Evolutionary conservation across 2,113 vertebrate genomes (phyloP).

Genomic region (Microcebus jonahi): DNA sequence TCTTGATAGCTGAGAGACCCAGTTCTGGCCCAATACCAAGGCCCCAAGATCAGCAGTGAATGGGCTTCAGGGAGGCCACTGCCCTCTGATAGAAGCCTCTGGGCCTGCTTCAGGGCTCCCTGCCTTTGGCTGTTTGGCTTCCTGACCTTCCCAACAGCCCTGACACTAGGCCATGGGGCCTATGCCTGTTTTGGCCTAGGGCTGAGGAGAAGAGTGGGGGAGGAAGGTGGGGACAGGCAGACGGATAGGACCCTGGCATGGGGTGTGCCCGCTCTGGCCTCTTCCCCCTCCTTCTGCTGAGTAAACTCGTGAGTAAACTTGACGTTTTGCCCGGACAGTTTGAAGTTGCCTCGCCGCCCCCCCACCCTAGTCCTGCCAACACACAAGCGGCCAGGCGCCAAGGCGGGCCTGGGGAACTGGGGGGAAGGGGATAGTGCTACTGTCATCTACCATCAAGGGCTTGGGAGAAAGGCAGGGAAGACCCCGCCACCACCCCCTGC

Average conservation of each 20-base stretch:
- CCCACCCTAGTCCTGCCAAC: conserved; percentile 70
- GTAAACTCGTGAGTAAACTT: conserved; percentile 84
- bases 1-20: conserved; percentile 59
- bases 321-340: conserved; percentile 83
- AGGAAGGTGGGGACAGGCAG: conserved; percentile 73
- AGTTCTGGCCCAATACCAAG: conserved; percentile 45
- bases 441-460: not conserved
- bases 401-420: conserved; percentile 64
- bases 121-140: conserved; percentile 44
- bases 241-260: conserved; percentile 81
- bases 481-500: not conserved
- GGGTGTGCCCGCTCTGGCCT: conserved; percentile 80
- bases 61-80: conserved; percentile 53
- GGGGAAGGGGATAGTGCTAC: conserved; percentile 34
- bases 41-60: conserved; percentile 38
- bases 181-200: conserved; percentile 61
- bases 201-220: conserved; percentile 63
- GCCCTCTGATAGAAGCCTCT: conserved; percentile 56
- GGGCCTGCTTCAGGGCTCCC: conserved; percentile 63
- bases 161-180: conserved; percentile 65
- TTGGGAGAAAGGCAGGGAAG: not conserved
- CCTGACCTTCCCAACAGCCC: conserved; percentile 62
- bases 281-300: conserved; percentile 81
- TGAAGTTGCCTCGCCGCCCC: conserved; percentile 76
- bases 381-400: conserved; percentile 67